Evolutionary conservation across 2,888 invertebrate genomes (phyloP).

Genomic region (Amblyjoppa fuscipennis): DNA sequence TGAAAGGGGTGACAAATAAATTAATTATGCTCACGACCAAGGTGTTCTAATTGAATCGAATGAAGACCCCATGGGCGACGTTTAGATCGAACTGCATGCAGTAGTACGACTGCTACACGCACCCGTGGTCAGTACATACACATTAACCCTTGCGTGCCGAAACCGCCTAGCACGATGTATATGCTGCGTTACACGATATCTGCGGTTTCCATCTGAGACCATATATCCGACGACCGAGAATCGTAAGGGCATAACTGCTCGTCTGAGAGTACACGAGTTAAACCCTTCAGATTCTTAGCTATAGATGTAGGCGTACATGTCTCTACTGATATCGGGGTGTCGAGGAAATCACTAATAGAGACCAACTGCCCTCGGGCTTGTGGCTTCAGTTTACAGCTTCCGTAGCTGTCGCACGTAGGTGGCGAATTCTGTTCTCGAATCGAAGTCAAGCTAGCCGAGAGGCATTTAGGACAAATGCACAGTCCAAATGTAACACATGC

Average conservation of each 20-base stretch:
- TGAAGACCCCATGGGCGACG: neutral
- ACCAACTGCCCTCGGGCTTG: neutral
- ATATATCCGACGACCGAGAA: neutral
- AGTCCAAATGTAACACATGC: neutral
- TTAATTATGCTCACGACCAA: no score
- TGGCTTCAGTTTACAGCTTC: neutral
- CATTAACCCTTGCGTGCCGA: neutral
- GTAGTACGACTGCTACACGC: neutral
- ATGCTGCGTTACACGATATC: conserved; percentile 3
- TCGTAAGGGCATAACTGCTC: no score
- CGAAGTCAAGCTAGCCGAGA: neutral
- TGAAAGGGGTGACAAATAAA: no score
- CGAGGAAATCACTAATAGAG: neutral
- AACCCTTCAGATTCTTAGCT: no score
- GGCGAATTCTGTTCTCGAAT: neutral
- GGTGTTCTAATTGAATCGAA: no score
- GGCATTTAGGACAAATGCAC: conserved; percentile 4
- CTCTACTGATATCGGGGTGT: conserved; percentile 2
- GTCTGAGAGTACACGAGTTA: no score
- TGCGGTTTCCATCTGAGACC: conserved; percentile 3
- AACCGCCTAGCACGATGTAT: neutral
- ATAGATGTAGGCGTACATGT: no score
- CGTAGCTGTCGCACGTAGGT: neutral
- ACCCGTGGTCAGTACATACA: neutral
- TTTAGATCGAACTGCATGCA: neutral